A percentile compares a stretch with the other conserved stretches of the same genome.
phyloP scores from a whole-genome alignment of 1,140 invertebrate species.

The Chionoecetes opilio region DNA sequence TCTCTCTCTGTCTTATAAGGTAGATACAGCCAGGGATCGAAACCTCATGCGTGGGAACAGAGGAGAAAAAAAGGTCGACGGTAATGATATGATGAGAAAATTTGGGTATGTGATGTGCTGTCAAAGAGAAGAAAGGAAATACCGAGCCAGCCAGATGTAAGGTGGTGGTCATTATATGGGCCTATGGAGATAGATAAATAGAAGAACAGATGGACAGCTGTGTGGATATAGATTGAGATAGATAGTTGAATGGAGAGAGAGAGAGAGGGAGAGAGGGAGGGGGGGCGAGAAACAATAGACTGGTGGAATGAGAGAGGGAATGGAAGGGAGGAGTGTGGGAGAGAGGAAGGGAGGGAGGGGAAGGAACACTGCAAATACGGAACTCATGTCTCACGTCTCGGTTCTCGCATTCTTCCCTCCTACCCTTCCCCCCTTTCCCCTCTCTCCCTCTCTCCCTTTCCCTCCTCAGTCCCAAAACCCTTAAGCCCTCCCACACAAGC shows the following conservation, averaged over 20 bases:
- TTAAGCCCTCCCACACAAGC: neutral
- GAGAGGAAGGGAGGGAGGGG: neutral
- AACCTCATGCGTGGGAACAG: too few relatives aligned
- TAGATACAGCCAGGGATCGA: too few relatives aligned
- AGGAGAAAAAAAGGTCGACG: too few relatives aligned
- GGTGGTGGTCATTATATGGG: neutral
- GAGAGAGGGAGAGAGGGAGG: neutral
- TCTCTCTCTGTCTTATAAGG: too few relatives aligned
- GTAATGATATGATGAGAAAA: neutral
- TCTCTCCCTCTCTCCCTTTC: neutral
- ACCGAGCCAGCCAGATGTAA: neutral
- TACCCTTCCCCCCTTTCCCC: neutral
- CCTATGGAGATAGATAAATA: neutral
- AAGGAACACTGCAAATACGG: neutral
- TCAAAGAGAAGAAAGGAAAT: neutral
- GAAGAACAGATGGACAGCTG: neutral
- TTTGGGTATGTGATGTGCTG: neutral
- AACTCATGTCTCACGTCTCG: constrained; percentile 11
- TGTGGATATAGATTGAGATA: neutral
- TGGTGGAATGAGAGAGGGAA: neutral
- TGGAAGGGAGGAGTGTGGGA: neutral
- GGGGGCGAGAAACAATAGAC: neutral
- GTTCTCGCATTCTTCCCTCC: neutral
- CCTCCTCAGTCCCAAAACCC: neutral
- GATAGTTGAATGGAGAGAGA: neutral